These are phyloP conservation scores for Ceratitis capitata DNA, from an alignment of 1,140 invertebrate species.

Conservation along the genomic window DNA sequence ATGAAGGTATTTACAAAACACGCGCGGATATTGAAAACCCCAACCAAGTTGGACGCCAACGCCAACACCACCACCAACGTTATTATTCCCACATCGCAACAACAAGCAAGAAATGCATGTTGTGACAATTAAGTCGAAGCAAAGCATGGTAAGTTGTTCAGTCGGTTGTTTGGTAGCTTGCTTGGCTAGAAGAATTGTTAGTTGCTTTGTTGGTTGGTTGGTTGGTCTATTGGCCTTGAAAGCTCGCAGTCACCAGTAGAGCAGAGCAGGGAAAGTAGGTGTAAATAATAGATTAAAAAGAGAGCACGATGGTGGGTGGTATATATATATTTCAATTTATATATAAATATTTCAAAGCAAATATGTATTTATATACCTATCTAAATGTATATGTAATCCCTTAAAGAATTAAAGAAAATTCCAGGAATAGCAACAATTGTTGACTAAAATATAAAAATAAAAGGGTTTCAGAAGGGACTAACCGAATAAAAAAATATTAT, in stretches of 20 bases:
- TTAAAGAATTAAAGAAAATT: neutral
- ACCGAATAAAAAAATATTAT: too few species aligned
- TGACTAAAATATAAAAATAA: too few species aligned
- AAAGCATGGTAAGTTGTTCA: neutral
- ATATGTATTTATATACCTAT: neutral
- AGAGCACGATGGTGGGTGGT: neutral
- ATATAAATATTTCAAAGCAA: neutral
- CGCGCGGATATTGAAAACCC: neutral
- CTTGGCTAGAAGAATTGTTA: neutral
- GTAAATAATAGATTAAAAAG: too few species aligned
- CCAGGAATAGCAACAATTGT: conserved; percentile 20
- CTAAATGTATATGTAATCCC: neutral
- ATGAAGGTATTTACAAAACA: neutral
- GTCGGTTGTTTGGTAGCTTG: neutral
- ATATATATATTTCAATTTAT: neutral
- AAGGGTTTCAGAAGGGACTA: neutral
- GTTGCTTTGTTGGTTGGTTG: neutral
- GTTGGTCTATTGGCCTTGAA: conserved; percentile 17
- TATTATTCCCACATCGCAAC: neutral
- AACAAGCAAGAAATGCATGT: neutral
- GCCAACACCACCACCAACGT: neutral
- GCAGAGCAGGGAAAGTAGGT: conserved; percentile 15
- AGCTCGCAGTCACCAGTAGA: neutral
- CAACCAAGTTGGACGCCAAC: neutral
- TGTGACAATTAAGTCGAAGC: conserved; percentile 6